Base-by-base conservation (phyloP, 2,888 invertebrate species). In the Cheilosia urbana region DNA sequence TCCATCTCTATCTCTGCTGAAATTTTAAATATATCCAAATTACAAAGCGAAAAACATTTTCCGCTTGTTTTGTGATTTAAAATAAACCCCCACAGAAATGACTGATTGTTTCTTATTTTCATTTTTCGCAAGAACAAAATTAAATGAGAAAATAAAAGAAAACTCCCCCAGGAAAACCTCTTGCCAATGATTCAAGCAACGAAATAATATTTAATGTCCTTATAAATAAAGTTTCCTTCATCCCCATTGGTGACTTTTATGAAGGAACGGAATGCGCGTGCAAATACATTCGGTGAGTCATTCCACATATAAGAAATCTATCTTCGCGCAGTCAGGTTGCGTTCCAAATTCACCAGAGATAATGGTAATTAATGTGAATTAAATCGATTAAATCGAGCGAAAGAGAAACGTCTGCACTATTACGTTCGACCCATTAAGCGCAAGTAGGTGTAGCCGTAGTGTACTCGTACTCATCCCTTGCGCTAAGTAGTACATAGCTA, bases 331-430 rank as follows among this genome's bases (percentile, higher is more conserved):
- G 37, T 60, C 62, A 40, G 15, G 62, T 24, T 62, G 62, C 58
- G 58, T 71, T 62, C 62, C 42, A 11, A 62, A 42, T 45, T 53
- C 45, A 3, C 17, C 17, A 9, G 13, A 30, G 34, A 27, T 60
- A 62, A 34, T 47, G 27, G 21, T 49, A 49, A 68, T 68, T 66
- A 58, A 58, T 27, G 42, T 37, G 62, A 62, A 53, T 62, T 21
- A 40, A 62, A 62, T 60, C 68, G 76, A 76, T 76, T 37, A 51
- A 24, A 24, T 24, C 24, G 24, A 58, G 68, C 53, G 60, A 42
- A 69, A 53, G 53, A 13, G 13, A 37, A 69, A 19, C 6, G 60
- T 30, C 40, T 53, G 72, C 51, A 72, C 65, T 34, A 9, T 37
- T 37, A 24, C 40, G n/a, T 45, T 30, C 51, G 30, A 60, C 9